Percentiles rank a stretch among this genome's conserved stretches.
Evolutionary conservation across 2,888 invertebrate genomes (phyloP).

Genomic region (Netelia virgata): DNA sequence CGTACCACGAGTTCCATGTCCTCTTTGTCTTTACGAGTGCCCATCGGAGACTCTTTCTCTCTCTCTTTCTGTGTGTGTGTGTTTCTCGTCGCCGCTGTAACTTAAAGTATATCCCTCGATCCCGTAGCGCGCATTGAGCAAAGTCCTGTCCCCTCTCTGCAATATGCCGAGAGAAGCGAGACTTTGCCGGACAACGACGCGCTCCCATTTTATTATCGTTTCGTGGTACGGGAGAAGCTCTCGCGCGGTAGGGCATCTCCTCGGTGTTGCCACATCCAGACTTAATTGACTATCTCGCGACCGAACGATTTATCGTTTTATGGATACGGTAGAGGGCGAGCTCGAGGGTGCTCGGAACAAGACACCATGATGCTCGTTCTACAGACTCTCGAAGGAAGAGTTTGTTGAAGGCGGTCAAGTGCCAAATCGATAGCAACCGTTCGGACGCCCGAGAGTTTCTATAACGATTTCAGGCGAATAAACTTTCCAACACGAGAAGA

Average conservation of each 20-base stretch:
- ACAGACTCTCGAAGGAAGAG: slow-evolving; percentile 4
- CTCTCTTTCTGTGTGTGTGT: no score
- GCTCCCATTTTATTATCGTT: slow-evolving; percentile 61
- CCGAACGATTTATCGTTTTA: slow-evolving; percentile 71
- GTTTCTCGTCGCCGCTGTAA: slow-evolving; percentile 35
- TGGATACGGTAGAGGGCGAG: slow-evolving; percentile 54
- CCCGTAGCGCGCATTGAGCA: slow-evolving; percentile 45
- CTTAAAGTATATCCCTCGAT: slow-evolving; percentile 56
- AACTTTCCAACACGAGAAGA: no score
- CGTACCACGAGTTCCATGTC: slow-evolving; percentile 29
- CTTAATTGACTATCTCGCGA: slow-evolving; percentile 76
- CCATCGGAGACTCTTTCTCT: slow-evolving; percentile 28
- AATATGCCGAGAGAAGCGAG: background rate
- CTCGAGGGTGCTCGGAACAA: slow-evolving; percentile 2
- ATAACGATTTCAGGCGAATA: background rate
- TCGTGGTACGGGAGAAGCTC: slow-evolving; percentile 40
- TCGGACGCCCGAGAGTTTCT: background rate
- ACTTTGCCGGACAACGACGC: slow-evolving; percentile 49
- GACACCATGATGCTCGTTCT: background rate
- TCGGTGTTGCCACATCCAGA: slow-evolving; percentile 72
- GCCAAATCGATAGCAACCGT: background rate
- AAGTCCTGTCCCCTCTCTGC: slow-evolving; percentile 43
- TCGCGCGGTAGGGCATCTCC: slow-evolving; percentile 46
- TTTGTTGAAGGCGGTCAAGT: slow-evolving; percentile 21
- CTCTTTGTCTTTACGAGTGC: slow-evolving; percentile 55